Evolutionary conservation across 2,888 invertebrate species (phyloP), one percentile per base, ranked within the genome.

Genomic region (Drosophila putrida): DNA sequence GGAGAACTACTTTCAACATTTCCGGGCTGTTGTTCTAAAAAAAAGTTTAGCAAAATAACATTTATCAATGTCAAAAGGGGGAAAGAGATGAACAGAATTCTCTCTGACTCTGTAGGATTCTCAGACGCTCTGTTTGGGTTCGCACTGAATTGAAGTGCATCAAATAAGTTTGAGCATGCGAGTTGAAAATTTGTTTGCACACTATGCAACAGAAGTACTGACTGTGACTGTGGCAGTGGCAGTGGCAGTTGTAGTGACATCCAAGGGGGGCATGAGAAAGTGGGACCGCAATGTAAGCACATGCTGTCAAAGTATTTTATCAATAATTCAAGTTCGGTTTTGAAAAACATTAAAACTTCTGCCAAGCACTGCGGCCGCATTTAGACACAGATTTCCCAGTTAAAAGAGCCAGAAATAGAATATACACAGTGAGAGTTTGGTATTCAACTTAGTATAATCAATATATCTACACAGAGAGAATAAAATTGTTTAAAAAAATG

Each of bases 301-400:
- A 65, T 47, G 35, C 64, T 77, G 77, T 66, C 78, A 72, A 75
- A 80, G 73, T 75, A 84, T 77, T 77, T 80, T 69, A 75, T 78
- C 77, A 80, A 83, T 83, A 83, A 80, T 79, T 82, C 69, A 80
- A 72, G 57, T 68, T 78, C 60, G 75, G 78, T 62, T 68, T 70
- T 20, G 2, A 54, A 41, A 64, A 77, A 77, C 60, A 67, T 70
- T 67, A 61, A 59, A 69, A 78, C 47, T 75, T 78, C 57, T 28
- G 54, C 57, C 28, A 6, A 28, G 28, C 28, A 28, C 28, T 28
- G 28, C 28, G 31, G 31, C 8, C 47, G 53, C 79, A 68, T 68
- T 78, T 63, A 57, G 70, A 51, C 49, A 25, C 51, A 55, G 64
- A 69, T 57, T 67, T 44, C 33, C 36, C 10, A 10, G 50, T 46